Base-by-base conservation (phyloP, 2,113 vertebrate genomes). In the Cromileptes altivelis region DNA sequence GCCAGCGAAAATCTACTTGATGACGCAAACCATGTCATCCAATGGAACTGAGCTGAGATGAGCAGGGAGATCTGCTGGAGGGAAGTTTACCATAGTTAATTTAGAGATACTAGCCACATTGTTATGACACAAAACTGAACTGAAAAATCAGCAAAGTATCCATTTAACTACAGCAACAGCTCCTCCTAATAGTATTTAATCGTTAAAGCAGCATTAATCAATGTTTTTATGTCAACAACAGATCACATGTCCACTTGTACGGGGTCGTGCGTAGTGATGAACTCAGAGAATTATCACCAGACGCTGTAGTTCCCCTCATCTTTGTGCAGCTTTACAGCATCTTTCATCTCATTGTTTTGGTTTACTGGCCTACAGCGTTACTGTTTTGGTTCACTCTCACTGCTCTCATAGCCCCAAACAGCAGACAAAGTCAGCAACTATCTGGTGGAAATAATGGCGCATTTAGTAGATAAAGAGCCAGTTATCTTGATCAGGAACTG, bases 271-370 rank as follows among this genome's bases (percentile, higher is more conserved):
- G 0, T 2, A 14, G 57, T 11, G 25, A 69, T 18, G 8, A 57
- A 37, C 33, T 37, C 33, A 37, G 33, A 37, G 6, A 37, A 37
- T 37, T 37, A 37, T 37, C 6, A 37, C 33, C 33, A 37, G 33
- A 37, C 6, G 1, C 33, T 37, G 33, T 6, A 37, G 33, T 37
- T 25, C 49, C 14, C 33, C 25, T 64, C 23, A 56, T 7, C 45
- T 1, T 15, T 19, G 30, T 8, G 17, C 8, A 68, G 30, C 25
- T 62, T 33, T 67, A 21, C 25, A 33, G 8, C 3, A 3, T 80
- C n/a, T 85, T 80, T 79, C n/a, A 65, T 23, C 5, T 57, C 40
- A 4, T 18, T 53, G 33, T 53, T 42, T 14, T 45, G 33, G 33
- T 37, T 37, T 7, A 6, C 33, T 37, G 33, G 33, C 33, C 33